These are phyloP conservation scores for Mercenaria mercenaria DNA, from an alignment of 1,140 invertebrate genomes.

Conservation along the genomic window DNA sequence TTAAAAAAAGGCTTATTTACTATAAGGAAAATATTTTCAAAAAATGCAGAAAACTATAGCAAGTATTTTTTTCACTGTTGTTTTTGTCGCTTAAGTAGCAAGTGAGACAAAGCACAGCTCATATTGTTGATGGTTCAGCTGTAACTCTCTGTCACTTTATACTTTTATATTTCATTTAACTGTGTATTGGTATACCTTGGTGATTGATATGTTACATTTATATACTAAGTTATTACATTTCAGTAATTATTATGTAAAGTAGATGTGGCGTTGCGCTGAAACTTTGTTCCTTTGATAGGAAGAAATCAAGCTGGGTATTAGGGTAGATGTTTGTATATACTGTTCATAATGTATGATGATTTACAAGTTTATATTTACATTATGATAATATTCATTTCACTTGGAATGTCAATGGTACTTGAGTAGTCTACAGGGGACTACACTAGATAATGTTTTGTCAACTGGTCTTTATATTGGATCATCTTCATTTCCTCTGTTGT, in stretches of 20 bases:
- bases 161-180: no score
- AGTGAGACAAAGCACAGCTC: no score
- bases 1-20: no score
- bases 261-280: background rate
- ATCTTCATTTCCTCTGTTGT: no score
- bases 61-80: no score
- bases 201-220: slow-evolving; percentile 25
- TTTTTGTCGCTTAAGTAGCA: no score
- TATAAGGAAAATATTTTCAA: no score
- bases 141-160: no score
- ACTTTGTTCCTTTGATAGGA: slow-evolving; percentile 3
- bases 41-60: no score
- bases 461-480: background rate
- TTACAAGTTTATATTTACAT: slow-evolving; percentile 51
- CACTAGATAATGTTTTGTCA: slow-evolving; percentile 36
- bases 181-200: no score
- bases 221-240: slow-evolving; percentile 6
- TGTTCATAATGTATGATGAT: slow-evolving; percentile 35
- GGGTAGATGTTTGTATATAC: background rate
- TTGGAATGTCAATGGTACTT: slow-evolving; percentile 38
- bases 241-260: slow-evolving; percentile 31
- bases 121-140: no score
- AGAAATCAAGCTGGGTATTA: slow-evolving; percentile 31
- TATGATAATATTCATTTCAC: slow-evolving; percentile 61
- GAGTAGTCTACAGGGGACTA: background rate